Base-by-base conservation (phyloP, 2,113 vertebrate species). In the Cervus canadensis region DNA sequence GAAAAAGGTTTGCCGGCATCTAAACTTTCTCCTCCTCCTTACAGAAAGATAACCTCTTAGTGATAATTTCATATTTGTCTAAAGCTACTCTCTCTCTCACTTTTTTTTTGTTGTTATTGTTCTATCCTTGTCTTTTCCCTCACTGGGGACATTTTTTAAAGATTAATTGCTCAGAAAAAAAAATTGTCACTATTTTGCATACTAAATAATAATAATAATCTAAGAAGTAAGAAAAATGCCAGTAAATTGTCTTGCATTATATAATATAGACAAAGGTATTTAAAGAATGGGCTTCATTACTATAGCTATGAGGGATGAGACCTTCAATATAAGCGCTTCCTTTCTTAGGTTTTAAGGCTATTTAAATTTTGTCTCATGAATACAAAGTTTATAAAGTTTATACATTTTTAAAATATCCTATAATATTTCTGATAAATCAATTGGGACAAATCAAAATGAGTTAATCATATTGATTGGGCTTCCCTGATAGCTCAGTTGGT, bases 371-470 rank as follows among this genome's bases (percentile, higher is more conserved):
- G 26, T 54, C 50, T 94, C 40, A 83, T 52, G 26, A 93, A 83
- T 88, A 91, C 40, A 64, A 87, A 83, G 36, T 94, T 96, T 59
- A 81, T 86, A 78, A 97, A 62, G 33, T 36, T 36, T 36, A 36
- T 81, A 79, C 76, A 71, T 89, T 30, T 87, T 43, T 82, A 9
- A 87, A 67, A 17, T 56, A 40, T 26, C n/a, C 50, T 89, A 3
- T 90, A 81, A 95, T 87, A 81, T 95, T 90, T 93, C 59, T 93
- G 43, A 78, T 78, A 76, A 95, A 88, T 45, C 48, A 88, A 50
- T 89, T 60, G 93, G 30, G 67, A 89, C 30, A 62, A 60, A 62
- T 81, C 54, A 4, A n/a, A 93, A 71, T 95, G 52, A 93, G 52
- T 85, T 87, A 36, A 62, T 89, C n/a, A 74, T 74, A 28, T 33